phyloP scores from a whole-genome alignment of 2,113 vertebrate genomes.

The Taxidea taxus region DNA sequence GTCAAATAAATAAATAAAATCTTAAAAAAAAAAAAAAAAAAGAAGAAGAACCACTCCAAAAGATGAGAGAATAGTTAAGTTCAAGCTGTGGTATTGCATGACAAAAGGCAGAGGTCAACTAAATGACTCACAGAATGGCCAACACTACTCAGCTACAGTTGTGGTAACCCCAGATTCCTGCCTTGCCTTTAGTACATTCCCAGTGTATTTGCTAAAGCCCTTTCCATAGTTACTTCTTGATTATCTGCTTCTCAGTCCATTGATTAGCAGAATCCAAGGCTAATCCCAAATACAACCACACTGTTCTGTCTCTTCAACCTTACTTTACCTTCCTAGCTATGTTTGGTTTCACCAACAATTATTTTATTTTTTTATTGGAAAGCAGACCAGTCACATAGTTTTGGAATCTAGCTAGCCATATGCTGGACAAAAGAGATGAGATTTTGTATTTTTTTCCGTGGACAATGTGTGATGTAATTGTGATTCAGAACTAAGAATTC shows the following conservation, averaged over 20 bases:
- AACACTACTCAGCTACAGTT: background rate
- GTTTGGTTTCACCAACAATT: background rate
- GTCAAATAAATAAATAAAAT: no score
- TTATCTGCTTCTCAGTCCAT: background rate
- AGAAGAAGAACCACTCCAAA: background rate
- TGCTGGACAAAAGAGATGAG: background rate
- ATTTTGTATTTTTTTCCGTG: background rate
- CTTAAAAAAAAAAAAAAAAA: no score
- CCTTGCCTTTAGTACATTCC: background rate
- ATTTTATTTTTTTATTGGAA: background rate
- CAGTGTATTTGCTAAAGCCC: background rate
- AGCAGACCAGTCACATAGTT: background rate
- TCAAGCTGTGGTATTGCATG: background rate
- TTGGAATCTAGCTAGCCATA: background rate
- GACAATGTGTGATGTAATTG: background rate
- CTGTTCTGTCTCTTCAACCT: background rate
- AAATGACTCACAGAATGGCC: background rate
- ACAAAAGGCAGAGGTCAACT: background rate
- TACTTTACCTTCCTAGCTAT: no score
- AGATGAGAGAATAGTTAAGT: background rate
- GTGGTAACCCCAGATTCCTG: background rate
- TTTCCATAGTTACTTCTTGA: background rate
- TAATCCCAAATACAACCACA: background rate
- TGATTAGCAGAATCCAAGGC: accelerated
- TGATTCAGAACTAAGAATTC: background rate